Conservation (phyloP, 2,797 vertebrate genomes). For the Paedocypris micromegethes region DNA sequence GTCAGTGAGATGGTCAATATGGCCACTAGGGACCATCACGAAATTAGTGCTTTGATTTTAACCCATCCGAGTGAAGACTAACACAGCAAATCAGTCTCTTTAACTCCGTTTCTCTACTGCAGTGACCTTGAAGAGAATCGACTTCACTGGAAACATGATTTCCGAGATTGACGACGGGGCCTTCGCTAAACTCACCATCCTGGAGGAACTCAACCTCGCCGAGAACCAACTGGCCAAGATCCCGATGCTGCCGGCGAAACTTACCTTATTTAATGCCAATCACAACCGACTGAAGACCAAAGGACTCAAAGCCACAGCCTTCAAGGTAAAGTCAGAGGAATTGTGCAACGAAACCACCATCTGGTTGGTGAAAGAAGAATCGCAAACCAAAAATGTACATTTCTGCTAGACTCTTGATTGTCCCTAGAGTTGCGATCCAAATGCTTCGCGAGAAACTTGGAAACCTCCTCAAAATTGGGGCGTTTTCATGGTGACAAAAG, state of each 20-base stretch:
- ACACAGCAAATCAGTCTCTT: not conserved
- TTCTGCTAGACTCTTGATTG: no score
- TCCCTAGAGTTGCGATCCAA: no score
- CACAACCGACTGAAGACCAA: constrained; percentile 87
- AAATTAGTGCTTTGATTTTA: no score
- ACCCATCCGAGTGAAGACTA: no score
- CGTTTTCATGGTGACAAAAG: no score
- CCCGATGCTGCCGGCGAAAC: constrained; percentile 84
- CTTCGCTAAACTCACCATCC: constrained; percentile 79
- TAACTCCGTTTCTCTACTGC: constrained; percentile 30
- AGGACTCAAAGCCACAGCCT: constrained; percentile 88
- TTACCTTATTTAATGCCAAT: constrained; percentile 85
- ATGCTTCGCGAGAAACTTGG: no score
- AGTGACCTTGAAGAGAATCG: constrained; percentile 93
- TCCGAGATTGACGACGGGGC: constrained; percentile 93
- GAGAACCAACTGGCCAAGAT: constrained; percentile 87
- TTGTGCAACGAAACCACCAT: constrained; percentile 10
- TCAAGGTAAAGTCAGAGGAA: constrained; percentile 74
- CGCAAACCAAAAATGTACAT: no score
- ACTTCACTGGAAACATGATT: constrained; percentile 90
- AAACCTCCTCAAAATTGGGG: no score
- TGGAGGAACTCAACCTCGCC: constrained; percentile 87
- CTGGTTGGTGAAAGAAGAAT: no score
- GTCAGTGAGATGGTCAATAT: no score
- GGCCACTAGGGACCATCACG: no score